Base-by-base conservation (phyloP, 2,113 vertebrate species). In the Stegostoma tigrinum region DNA sequence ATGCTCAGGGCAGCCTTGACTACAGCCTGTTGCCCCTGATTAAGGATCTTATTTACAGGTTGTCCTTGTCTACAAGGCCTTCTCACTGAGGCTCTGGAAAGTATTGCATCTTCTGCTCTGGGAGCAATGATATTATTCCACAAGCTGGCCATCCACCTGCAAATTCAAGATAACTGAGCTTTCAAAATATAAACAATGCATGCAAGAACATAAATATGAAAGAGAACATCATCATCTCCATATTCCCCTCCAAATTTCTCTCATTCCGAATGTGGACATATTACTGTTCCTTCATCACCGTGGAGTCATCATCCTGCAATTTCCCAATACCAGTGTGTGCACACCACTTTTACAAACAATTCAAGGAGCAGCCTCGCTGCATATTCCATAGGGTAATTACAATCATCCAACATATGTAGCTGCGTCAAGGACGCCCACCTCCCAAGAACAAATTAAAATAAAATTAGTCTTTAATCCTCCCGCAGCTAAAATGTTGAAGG, bases 1-100 rank as follows among this genome's bases (percentile, higher is more conserved):
- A 99, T 99, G 97, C 98, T 99, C 97, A 99, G 98, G 87, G 99
- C 98, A 5, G 99, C 99, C 97, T 98, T 99, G 78, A 99, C 98
- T 96, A 99, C 98, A 0, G 98, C 98, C 97, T 98, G 98, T 97
- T 99, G 99, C 23, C 99, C 99, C 96, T 98, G 97, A 87, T 98
- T 98, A 34, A 98, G 98, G 95, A 95, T 96, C 95, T 97, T 98
- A 96, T 97, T 98, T 95, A 97, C 96, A 96, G 97, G 97, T 96
- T 96, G 97, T 95, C 97, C 97, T 96, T 97, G 96, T 42, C 96
- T 95, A 24, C 97, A 96, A 0, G 98, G 96, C 96, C 97, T 98
- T 96, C 97, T 98, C 96, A 98, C 96, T 34, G 98, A 98, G 55
- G 99, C 98, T 97, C 98, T 98, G 96, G 98, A 98, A 95, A 99